phyloP scores from a whole-genome alignment of 2,888 invertebrate genomes.

The Erebia palarica region DNA sequence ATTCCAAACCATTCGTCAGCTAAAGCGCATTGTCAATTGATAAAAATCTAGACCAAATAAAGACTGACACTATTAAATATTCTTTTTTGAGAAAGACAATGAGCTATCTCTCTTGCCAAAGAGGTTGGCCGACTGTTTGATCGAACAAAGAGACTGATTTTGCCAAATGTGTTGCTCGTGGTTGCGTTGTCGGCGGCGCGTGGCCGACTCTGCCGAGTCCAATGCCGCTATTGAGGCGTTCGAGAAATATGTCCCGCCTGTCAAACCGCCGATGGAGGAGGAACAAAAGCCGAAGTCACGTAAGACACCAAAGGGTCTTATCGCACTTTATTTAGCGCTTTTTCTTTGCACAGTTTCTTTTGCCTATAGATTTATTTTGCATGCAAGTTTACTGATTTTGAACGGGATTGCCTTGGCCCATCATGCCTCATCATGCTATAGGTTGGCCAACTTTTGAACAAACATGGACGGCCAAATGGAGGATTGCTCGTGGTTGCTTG shows the following conservation, averaged over 20 bases:
- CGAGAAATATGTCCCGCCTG: constrained; percentile 53
- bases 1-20: constrained; percentile 66
- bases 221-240: constrained; percentile 61
- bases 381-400: background rate
- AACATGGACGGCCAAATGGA: background rate
- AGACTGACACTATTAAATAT: constrained; percentile 24
- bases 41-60: constrained; percentile 37
- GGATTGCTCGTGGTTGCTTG: background rate
- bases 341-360: constrained; percentile 49
- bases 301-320: constrained; percentile 58
- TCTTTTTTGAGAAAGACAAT: constrained; percentile 33
- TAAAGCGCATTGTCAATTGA: constrained; percentile 56
- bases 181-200: constrained; percentile 70
- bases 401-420: background rate
- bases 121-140: constrained; percentile 28
- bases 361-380: constrained; percentile 40
- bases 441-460: background rate
- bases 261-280: constrained; percentile 50
- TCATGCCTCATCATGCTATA: no score
- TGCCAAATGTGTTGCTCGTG: constrained; percentile 75
- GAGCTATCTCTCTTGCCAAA: constrained; percentile 26
- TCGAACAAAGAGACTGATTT: constrained; percentile 47
- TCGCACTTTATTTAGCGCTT: constrained; percentile 49
- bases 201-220: constrained; percentile 64
- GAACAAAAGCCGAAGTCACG: constrained; percentile 60